Evolutionary conservation across 1,140 invertebrate species (phyloP).

Genomic region (Aphidius gifuensis): DNA sequence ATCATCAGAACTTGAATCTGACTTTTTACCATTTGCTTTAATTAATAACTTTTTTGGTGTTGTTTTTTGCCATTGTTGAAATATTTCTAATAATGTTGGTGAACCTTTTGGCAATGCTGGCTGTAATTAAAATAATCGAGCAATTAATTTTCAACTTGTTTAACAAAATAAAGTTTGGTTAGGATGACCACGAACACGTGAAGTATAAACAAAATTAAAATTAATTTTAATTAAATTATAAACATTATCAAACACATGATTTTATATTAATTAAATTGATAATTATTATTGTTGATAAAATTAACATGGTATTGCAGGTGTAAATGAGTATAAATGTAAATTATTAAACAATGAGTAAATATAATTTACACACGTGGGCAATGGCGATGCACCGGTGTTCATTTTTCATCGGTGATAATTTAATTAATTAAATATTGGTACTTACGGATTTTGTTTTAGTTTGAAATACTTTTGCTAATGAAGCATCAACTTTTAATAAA

Average conservation of each 20-base stretch:
- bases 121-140: slow-evolving; percentile 37
- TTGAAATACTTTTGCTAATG: slow-evolving; percentile 59
- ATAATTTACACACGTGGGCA: too few relatives aligned
- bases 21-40: slow-evolving; percentile 43
- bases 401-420: not conserved
- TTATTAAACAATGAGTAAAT: not conserved
- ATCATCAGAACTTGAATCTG: slow-evolving; percentile 47
- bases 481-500: slow-evolving; percentile 58
- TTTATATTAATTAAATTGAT: too few relatives aligned
- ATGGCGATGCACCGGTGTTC: slow-evolving; percentile 15
- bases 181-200: not conserved
- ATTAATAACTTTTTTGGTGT: slow-evolving; percentile 51
- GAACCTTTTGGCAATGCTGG: slow-evolving; percentile 52
- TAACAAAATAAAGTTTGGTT: not conserved
- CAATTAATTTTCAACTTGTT: slow-evolving; percentile 8
- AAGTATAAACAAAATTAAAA: not conserved
- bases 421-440: slow-evolving; percentile 20
- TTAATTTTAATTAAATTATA: too few relatives aligned
- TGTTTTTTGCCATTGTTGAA: slow-evolving; percentile 53
- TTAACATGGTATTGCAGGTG: too few relatives aligned
- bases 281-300: too few relatives aligned
- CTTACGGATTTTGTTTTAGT: slow-evolving; percentile 64
- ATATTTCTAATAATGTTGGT: slow-evolving; percentile 54
- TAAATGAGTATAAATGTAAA: not conserved
- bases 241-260: too few relatives aligned